phyloP scores from a whole-genome alignment of 2,113 vertebrate species.

The Grammomys surdaster region DNA sequence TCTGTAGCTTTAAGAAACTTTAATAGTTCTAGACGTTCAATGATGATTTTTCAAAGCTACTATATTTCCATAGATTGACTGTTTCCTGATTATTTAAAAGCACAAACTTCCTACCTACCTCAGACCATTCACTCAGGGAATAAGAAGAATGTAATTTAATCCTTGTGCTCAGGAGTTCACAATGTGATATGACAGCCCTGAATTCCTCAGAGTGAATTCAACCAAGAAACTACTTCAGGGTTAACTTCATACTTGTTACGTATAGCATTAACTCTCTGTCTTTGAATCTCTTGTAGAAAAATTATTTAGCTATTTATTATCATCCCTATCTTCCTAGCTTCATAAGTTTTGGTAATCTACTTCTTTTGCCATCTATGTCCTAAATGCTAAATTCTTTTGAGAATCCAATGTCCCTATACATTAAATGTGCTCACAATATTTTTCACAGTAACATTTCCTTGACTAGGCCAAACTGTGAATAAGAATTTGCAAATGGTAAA shows the following conservation, averaged over 20 bases:
- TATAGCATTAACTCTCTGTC: neutral
- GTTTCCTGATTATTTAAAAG: neutral
- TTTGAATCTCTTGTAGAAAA: neutral
- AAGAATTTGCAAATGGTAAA: constrained; percentile 54
- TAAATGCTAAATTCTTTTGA: constrained; percentile 11
- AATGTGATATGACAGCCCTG: neutral
- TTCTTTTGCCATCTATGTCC: neutral
- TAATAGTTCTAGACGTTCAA: neutral
- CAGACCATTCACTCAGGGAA: neutral
- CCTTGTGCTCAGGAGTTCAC: neutral
- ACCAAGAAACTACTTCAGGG: neutral
- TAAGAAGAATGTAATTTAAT: constrained; percentile 6
- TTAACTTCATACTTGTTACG: neutral
- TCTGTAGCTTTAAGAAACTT: constrained; percentile 7
- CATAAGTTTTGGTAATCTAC: neutral
- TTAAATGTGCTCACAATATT: constrained; percentile 1
- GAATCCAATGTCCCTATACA: neutral
- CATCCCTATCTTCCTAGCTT: neutral
- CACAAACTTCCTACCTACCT: neutral
- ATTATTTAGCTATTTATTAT: neutral
- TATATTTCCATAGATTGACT: neutral
- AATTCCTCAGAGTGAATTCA: neutral
- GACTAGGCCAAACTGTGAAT: constrained; percentile 37
- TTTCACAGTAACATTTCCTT: constrained; percentile 57
- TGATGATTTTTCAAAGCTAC: constrained; percentile 17